Conservation (phyloP, 2,113 vertebrate genomes). For the Rhizomys pruinosus region DNA sequence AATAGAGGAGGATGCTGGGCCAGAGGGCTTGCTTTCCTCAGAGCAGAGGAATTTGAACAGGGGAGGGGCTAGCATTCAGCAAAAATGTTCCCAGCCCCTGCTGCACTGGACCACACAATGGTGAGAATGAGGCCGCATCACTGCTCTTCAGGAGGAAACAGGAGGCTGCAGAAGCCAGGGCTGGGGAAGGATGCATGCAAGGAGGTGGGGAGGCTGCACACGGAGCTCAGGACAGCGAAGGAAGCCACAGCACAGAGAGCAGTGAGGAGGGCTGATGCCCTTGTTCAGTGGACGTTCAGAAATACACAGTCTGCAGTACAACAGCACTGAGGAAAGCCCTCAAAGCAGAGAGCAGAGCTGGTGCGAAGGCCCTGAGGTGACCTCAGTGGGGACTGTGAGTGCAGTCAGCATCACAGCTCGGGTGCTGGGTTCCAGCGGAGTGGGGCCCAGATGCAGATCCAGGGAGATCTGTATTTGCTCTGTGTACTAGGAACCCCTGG, state of each 20-base stretch:
- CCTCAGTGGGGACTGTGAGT: no score
- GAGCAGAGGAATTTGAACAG: neutral
- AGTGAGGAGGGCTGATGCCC: no score
- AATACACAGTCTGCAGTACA: neutral
- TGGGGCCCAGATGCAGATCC: neutral
- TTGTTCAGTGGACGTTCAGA: neutral
- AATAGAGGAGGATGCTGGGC: no score
- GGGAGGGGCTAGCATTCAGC: neutral
- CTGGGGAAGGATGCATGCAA: no score
- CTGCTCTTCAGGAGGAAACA: neutral
- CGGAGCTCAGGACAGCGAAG: neutral
- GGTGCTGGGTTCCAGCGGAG: no score
- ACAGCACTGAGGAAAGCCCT: neutral
- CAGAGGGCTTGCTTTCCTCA: neutral
- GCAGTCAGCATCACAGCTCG: no score
- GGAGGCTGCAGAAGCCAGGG: rapidly evolving
- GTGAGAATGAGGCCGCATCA: neutral
- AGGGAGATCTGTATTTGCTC: rapidly evolving
- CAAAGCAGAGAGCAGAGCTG: neutral
- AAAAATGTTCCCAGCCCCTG: neutral
- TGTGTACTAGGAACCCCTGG: rapidly evolving
- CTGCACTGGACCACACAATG: neutral
- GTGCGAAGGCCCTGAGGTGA: neutral
- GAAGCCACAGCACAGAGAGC: rapidly evolving
- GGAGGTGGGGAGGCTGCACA: no score